Percentiles rank a stretch among this genome's conserved stretches.
Evolutionary conservation across 1,140 invertebrate species (phyloP).

Genomic region (Asbolus verrucosus): DNA sequence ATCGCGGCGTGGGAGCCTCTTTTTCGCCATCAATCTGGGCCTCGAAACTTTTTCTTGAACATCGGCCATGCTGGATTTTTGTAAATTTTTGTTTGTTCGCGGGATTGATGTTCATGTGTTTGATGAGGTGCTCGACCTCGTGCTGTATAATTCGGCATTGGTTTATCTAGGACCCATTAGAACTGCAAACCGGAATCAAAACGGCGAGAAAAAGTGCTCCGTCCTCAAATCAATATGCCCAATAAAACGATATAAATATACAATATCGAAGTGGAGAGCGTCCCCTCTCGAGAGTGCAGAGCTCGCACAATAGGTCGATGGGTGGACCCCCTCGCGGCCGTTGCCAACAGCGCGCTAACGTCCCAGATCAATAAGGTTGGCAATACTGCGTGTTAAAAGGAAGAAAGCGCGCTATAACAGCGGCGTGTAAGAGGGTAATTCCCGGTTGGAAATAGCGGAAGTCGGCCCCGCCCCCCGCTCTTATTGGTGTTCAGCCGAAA

Average conservation of each 20-base stretch:
- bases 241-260: constrained; percentile 65
- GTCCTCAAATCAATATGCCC: constrained; percentile 63
- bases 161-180: too few species aligned
- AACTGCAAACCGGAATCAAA: constrained; percentile 49
- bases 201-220: constrained; percentile 54
- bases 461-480: neutral
- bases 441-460: constrained; percentile 8
- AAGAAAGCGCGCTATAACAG: neutral
- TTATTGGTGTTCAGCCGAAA: constrained; percentile 50
- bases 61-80: too few species aligned
- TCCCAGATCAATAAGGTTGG: too few species aligned
- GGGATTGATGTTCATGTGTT: too few species aligned
- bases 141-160: too few species aligned
- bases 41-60: too few species aligned
- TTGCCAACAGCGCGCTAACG: too few species aligned
- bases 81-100: too few species aligned
- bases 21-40: neutral
- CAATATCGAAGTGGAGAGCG: constrained; percentile 60
- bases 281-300: too few species aligned
- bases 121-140: neutral
- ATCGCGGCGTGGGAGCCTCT: too few species aligned
- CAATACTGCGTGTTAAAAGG: neutral
- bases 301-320: too few species aligned
- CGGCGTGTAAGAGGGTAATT: constrained; percentile 3
- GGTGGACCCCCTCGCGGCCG: constrained; percentile 2